Evolutionary conservation across 1,140 invertebrate genomes (phyloP).

Genomic region (Nylanderia fulva): DNA sequence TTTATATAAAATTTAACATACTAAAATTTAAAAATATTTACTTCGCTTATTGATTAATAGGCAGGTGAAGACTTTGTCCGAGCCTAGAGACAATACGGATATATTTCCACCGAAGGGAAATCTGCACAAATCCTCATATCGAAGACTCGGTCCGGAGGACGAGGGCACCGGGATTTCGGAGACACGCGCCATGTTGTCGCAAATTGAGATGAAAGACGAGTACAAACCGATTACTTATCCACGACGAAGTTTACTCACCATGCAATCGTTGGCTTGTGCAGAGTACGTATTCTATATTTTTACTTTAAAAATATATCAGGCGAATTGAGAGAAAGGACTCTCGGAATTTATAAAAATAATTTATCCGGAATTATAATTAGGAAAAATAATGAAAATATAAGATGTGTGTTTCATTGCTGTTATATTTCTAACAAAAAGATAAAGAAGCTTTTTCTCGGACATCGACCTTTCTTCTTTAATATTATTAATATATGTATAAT

Average conservation of each 20-base stretch:
- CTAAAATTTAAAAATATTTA: too few species aligned
- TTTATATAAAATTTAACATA: too few species aligned
- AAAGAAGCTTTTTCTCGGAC: too few species aligned
- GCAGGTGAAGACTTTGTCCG: conserved; percentile 67
- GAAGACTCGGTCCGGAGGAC: conserved; percentile 59
- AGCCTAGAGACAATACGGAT: conserved; percentile 72
- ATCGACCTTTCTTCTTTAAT: not conserved
- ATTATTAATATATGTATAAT: not conserved
- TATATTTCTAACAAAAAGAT: not conserved
- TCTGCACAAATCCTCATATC: conserved; percentile 69
- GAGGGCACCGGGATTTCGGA: conserved; percentile 66
- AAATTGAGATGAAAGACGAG: conserved; percentile 66
- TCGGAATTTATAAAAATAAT: not conserved
- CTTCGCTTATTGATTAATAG: conserved; percentile 40
- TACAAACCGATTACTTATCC: conserved; percentile 61
- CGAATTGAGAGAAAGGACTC: not conserved
- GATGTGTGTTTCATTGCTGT: not conserved
- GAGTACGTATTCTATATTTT: conserved; percentile 55
- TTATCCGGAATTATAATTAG: not conserved
- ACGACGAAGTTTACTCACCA: conserved; percentile 63
- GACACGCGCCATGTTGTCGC: conserved; percentile 65
- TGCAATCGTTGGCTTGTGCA: conserved; percentile 57
- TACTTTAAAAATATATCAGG: not conserved
- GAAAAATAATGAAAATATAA: not conserved
- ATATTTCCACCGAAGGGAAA: conserved; percentile 70